phyloP scores from a whole-genome alignment of 2,113 vertebrate species.

The Perognathus longimembris region DNA sequence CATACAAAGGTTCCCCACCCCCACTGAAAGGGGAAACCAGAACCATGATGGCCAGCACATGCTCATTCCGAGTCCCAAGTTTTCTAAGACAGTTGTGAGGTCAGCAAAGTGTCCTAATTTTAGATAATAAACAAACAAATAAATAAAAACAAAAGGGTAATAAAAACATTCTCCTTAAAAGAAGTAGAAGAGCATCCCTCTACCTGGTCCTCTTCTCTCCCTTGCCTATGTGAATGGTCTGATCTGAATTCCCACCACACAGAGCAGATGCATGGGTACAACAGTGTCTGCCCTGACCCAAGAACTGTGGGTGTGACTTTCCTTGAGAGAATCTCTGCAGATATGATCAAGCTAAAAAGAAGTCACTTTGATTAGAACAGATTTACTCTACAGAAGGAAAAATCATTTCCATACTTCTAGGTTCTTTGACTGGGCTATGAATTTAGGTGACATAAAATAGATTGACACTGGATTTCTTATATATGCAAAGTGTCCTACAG shows the following conservation, averaged over 20 bases:
- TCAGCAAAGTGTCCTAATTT: neutral
- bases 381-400: neutral
- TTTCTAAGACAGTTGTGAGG: neutral
- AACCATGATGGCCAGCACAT: neutral
- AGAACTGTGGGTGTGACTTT: neutral
- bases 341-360: neutral
- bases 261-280: neutral
- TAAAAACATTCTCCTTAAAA: neutral
- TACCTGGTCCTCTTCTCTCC: neutral
- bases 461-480: neutral
- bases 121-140: neutral
- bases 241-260: neutral
- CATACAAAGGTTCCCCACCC: too few relatives aligned
- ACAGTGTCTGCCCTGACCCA: accelerated
- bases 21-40: too few relatives aligned
- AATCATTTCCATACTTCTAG: neutral
- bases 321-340: neutral
- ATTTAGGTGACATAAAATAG: neutral
- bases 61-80: neutral
- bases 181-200: neutral
- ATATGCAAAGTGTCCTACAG: neutral
- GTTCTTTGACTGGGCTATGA: neutral
- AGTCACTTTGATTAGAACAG: too few relatives aligned
- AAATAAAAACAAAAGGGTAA: neutral
- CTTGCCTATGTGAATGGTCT: neutral